Conservation (phyloP, 2,888 invertebrate genomes). For the Unio delphinus region DNA sequence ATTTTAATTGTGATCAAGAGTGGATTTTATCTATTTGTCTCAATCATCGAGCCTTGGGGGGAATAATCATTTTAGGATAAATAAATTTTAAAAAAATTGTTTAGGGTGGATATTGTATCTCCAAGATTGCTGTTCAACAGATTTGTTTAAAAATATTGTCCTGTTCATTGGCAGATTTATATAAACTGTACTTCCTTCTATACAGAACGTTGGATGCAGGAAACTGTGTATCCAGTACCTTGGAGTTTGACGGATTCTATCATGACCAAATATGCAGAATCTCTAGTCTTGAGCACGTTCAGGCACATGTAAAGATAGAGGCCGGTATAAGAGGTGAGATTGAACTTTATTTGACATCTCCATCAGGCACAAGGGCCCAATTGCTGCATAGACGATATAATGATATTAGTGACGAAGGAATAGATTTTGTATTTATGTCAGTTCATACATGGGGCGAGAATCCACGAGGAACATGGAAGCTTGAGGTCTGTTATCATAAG, state of each 20-base stretch:
- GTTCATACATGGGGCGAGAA: slow-evolving; percentile 68
- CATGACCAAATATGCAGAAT: slow-evolving; percentile 28
- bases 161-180: too few relatives aligned
- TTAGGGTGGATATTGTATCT: too few relatives aligned
- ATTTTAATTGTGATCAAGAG: too few relatives aligned
- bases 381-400: slow-evolving; percentile 53
- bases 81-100: too few relatives aligned
- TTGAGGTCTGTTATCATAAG: slow-evolving; percentile 39
- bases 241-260: slow-evolving; percentile 44
- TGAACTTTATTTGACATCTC: slow-evolving; percentile 58
- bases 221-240: too few relatives aligned
- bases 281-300: slow-evolving; percentile 64
- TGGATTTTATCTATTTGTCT: too few relatives aligned
- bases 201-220: too few relatives aligned
- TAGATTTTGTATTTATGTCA: slow-evolving; percentile 67
- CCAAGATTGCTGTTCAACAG: too few relatives aligned
- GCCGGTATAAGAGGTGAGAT: slow-evolving; percentile 59
- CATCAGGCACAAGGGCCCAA: slow-evolving; percentile 59
- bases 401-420: slow-evolving; percentile 48
- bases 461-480: slow-evolving; percentile 62
- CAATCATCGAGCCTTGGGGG: too few relatives aligned
- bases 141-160: too few relatives aligned
- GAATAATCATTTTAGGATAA: too few relatives aligned
- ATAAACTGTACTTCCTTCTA: too few relatives aligned
- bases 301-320: slow-evolving; percentile 50